These are phyloP conservation scores for Cremastobaeus sp. DNA, from an alignment of 2,888 invertebrate species.

Conservation along the genomic window DNA sequence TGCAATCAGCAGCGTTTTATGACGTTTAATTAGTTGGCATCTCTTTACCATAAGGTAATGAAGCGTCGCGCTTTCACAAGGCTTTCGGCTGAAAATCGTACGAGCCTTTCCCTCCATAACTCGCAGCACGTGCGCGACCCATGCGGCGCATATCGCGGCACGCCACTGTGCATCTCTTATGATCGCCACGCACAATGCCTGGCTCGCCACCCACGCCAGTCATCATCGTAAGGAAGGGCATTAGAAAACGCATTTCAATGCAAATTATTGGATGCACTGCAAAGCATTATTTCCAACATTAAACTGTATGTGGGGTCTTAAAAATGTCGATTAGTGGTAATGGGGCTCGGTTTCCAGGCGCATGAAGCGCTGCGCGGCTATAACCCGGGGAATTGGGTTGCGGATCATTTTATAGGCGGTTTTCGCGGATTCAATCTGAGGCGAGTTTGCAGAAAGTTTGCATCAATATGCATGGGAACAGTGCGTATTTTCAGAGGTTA, in stretches of 20 bases:
- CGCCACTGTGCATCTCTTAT: conserved; percentile 44
- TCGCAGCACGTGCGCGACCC: conserved; percentile 44
- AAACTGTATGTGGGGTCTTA: conserved; percentile 18
- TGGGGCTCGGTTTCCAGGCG: background rate
- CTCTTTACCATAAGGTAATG: conserved; percentile 39
- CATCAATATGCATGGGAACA: too few species aligned
- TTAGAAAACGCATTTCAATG: conserved; percentile 48
- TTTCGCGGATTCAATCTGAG: too few species aligned
- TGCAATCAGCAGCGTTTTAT: conserved; percentile 45
- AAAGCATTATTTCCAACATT: conserved; percentile 27
- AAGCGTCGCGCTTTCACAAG: conserved; percentile 29
- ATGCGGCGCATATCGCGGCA: conserved; percentile 29
- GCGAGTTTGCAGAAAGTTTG: too few species aligned
- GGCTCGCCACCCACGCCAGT: conserved; percentile 46
- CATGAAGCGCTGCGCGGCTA: conserved; percentile 1
- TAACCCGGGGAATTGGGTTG: conserved; percentile 13
- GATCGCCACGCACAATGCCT: conserved; percentile 46
- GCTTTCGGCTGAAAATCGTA: conserved; percentile 26
- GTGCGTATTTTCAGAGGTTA: background rate
- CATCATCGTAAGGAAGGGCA: conserved; percentile 16
- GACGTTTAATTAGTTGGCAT: conserved; percentile 41
- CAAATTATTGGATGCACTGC: conserved; percentile 29
- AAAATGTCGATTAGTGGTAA: conserved; percentile 25
- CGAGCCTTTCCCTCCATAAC: background rate
- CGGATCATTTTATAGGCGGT: too few species aligned